Evolutionary conservation across 2,797 vertebrate genomes (phyloP).

Genomic region (Etheostoma perlongum): DNA sequence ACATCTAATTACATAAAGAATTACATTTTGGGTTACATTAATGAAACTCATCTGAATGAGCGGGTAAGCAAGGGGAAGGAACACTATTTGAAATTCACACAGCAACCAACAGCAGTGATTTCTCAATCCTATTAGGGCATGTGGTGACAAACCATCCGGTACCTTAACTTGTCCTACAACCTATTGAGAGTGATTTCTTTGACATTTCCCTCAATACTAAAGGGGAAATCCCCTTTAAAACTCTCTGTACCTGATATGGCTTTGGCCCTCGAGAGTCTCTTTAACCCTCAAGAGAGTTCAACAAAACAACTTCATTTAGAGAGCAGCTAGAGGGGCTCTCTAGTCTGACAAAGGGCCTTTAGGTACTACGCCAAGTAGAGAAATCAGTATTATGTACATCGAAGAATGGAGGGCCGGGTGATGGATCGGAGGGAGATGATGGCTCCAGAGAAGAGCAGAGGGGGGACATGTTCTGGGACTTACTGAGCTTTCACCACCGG

Average conservation of each 20-base stretch:
- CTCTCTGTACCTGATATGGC: slow-evolving; percentile 73
- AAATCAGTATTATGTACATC: slow-evolving; percentile 67
- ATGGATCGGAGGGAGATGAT: slow-evolving; percentile 51
- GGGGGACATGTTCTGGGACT: slow-evolving; percentile 67
- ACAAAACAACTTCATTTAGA: slow-evolving; percentile 74
- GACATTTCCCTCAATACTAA: slow-evolving; percentile 71
- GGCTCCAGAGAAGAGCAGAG: slow-evolving; percentile 12
- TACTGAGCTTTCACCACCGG: slow-evolving; percentile 86
- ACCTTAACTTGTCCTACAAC: slow-evolving; percentile 67
- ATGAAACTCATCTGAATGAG: slow-evolving; percentile 26
- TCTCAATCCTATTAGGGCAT: slow-evolving; percentile 49
- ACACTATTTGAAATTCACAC: slow-evolving; percentile 36
- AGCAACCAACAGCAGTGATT: slow-evolving; percentile 30
- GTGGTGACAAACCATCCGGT: slow-evolving; percentile 63
- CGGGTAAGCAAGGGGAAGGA: slow-evolving; percentile 18
- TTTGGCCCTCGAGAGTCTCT: slow-evolving; percentile 67
- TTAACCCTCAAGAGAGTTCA: slow-evolving; percentile 73
- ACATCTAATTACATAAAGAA: slow-evolving; percentile 12
- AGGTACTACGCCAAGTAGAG: slow-evolving; percentile 40
- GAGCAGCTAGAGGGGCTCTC: slow-evolving; percentile 68
- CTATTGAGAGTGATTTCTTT: slow-evolving; percentile 65
- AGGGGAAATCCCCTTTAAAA: slow-evolving; percentile 76
- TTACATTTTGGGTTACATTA: slow-evolving; percentile 14
- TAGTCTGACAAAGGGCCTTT: slow-evolving; percentile 63
- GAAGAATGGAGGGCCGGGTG: slow-evolving; percentile 60